These are phyloP conservation scores for Leptinotarsa juncta DNA, from an alignment of 2,888 invertebrate species.

Conservation along the genomic window DNA sequence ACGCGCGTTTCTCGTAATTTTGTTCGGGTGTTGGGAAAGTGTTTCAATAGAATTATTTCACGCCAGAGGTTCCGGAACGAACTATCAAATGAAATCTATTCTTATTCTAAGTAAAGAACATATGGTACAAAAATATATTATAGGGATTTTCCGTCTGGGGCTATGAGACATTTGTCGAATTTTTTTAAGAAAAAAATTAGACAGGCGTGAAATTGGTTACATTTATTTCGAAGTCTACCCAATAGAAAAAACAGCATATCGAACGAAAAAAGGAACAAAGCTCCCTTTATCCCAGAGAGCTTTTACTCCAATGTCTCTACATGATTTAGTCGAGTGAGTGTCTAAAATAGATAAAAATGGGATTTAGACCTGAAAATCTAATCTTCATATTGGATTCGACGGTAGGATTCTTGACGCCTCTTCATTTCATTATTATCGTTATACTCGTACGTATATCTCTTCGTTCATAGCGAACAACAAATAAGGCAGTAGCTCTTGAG, in stretches of 20 bases:
- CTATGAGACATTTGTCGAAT: background rate
- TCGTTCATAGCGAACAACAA: too few relatives aligned
- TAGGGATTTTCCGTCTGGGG: background rate
- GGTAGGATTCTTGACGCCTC: background rate
- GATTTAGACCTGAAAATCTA: constrained; percentile 1
- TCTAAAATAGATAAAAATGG: background rate
- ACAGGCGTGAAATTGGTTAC: constrained; percentile 6
- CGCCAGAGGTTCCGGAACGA: too few relatives aligned
- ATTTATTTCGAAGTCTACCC: background rate
- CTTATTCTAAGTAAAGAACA: background rate
- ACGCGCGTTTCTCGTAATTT: too few relatives aligned
- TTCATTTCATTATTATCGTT: background rate
- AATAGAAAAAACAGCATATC: background rate
- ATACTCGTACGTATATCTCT: background rate
- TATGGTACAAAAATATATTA: background rate
- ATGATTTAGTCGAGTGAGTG: constrained; percentile 1
- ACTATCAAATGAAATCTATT: too few relatives aligned
- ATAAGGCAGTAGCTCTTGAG: too few relatives aligned
- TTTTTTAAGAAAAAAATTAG: background rate
- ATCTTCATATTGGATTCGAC: background rate
- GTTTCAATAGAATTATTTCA: too few relatives aligned
- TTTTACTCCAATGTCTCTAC: constrained; percentile 8
- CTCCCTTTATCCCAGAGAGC: background rate
- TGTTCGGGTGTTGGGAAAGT: too few relatives aligned
- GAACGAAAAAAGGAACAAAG: background rate